A percentile compares a stretch with the other conserved stretches of the same genome.
phyloP scores from a whole-genome alignment of 2,113 vertebrate genomes.

The Neopipo cinnamomea region DNA sequence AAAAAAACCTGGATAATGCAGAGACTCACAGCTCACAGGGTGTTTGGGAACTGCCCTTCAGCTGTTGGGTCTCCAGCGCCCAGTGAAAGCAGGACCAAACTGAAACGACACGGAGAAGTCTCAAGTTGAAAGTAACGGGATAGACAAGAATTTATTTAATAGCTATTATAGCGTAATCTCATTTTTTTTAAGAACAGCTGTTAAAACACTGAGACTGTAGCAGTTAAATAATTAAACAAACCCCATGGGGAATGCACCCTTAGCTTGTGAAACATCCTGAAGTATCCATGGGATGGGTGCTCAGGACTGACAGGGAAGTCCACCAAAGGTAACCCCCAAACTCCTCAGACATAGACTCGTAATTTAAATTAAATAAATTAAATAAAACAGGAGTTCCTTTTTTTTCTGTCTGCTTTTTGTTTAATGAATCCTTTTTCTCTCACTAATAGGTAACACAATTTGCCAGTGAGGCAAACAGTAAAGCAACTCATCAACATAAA shows the following conservation, averaged over 20 bases:
- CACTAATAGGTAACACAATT: background rate
- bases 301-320: background rate
- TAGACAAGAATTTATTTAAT: background rate
- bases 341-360: background rate
- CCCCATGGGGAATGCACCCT: rapidly evolving
- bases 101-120: background rate
- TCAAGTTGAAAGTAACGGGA: too few species aligned
- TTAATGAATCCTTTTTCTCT: background rate
- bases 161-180: background rate
- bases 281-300: too few species aligned
- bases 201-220: background rate
- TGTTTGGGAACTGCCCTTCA: background rate
- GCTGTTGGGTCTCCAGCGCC: background rate
- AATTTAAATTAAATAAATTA: too few species aligned
- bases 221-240: background rate
- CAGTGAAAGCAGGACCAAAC: background rate
- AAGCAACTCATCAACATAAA: background rate
- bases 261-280: background rate
- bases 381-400: background rate
- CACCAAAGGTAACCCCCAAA: background rate
- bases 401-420: background rate
- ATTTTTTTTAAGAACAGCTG: background rate
- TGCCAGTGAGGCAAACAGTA: background rate
- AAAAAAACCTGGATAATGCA: background rate
- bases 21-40: background rate